Conservation (phyloP, 2,888 invertebrate genomes). For the Meteorus cinctellus region DNA sequence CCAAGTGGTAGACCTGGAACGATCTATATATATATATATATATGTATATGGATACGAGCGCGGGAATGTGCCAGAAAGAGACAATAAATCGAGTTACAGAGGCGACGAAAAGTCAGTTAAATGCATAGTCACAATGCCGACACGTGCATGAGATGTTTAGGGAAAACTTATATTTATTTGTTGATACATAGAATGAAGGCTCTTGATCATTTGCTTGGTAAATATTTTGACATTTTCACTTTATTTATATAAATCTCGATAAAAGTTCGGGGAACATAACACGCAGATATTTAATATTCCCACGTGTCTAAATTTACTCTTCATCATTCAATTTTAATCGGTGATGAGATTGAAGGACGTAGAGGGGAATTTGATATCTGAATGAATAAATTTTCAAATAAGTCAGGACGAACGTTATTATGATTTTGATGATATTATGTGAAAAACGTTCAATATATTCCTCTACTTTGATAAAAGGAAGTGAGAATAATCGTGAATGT, state of each 20-base stretch:
- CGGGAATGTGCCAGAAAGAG: conserved; percentile 28
- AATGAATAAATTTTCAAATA: no score
- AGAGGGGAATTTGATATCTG: no score
- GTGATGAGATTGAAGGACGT: no score
- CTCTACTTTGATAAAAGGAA: no score
- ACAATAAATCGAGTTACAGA: conserved; percentile 34
- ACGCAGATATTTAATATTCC: not conserved
- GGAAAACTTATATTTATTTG: not conserved
- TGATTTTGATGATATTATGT: no score
- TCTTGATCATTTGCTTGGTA: not conserved
- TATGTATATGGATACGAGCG: not conserved
- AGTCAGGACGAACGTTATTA: no score
- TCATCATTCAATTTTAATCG: no score
- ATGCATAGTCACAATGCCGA: conserved; percentile 31
- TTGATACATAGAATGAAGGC: not conserved
- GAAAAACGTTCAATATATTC: no score
- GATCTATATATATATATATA: not conserved
- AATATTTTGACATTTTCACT: not conserved
- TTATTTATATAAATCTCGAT: not conserved
- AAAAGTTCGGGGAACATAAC: not conserved
- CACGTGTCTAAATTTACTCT: not conserved
- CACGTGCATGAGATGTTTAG: conserved; percentile 23
- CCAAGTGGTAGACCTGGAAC: conserved; percentile 19
- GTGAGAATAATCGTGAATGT: no score
- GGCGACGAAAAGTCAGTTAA: conserved; percentile 31